A percentile compares a stretch with the other conserved stretches of the same genome.
Evolutionary conservation across 2,888 invertebrate species (phyloP).

Genomic region (Macaria liturata): DNA sequence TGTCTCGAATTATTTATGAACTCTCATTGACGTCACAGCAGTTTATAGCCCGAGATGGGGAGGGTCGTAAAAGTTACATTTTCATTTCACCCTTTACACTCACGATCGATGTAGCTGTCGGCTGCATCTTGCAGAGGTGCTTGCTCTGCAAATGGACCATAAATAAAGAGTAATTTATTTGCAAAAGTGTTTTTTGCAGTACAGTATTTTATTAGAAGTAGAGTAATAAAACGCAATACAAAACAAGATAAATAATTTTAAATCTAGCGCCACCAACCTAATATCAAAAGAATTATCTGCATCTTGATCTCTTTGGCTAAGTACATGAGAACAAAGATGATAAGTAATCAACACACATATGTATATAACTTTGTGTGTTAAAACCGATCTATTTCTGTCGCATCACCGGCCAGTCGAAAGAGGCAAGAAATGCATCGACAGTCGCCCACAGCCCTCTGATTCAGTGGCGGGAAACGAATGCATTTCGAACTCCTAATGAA

Average conservation of each 20-base stretch:
- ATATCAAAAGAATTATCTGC: too few species aligned
- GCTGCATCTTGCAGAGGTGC: neutral
- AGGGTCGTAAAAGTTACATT: constrained; percentile 14
- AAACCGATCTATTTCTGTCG: constrained; percentile 70
- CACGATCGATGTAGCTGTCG: constrained; percentile 3
- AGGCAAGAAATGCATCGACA: constrained; percentile 17
- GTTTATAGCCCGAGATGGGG: constrained; percentile 15
- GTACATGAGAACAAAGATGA: too few species aligned
- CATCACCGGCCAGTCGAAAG: constrained; percentile 46
- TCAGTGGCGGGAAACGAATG: constrained; percentile 66
- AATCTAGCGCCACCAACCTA: too few species aligned
- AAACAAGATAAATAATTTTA: too few species aligned
- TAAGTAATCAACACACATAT: too few species aligned
- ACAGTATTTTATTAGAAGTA: too few species aligned
- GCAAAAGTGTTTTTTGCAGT: too few species aligned
- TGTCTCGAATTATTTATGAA: constrained; percentile 19
- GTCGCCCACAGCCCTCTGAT: constrained; percentile 46
- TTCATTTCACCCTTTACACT: constrained; percentile 6
- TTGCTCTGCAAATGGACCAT: neutral
- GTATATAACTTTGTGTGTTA: constrained; percentile 53
- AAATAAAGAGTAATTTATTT: too few species aligned
- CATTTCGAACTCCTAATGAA: constrained; percentile 56
- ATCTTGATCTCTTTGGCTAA: too few species aligned
- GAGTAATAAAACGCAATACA: too few species aligned
- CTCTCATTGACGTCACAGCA: constrained; percentile 13